Conservation (phyloP, 2,888 invertebrate species). For the Aphodius granarius region DNA sequence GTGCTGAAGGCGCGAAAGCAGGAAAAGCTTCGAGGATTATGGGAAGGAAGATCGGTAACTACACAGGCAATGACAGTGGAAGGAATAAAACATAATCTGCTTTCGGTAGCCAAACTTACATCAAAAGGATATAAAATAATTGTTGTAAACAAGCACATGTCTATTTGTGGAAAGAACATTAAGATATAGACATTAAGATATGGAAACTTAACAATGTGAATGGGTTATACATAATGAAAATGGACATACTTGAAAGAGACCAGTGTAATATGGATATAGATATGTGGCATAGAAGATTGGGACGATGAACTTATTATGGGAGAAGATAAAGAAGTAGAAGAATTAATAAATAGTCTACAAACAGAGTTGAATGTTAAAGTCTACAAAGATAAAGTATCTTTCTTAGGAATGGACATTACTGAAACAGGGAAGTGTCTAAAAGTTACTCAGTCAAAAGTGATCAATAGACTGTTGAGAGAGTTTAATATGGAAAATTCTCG, state of each 20-base stretch:
- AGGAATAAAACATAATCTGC: slow-evolving; percentile 1
- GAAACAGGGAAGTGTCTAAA: neutral
- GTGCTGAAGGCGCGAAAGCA: slow-evolving; percentile 4
- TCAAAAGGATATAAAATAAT: slow-evolving; percentile 4
- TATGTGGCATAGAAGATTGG: slow-evolving; percentile 12
- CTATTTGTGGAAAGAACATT: slow-evolving; percentile 3
- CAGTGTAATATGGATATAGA: neutral
- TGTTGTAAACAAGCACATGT: neutral
- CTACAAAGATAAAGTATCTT: slow-evolving; percentile 11
- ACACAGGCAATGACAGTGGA: neutral
- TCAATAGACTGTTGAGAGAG: slow-evolving; percentile 1
- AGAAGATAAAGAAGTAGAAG: neutral
- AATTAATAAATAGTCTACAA: neutral
- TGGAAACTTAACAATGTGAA: slow-evolving; percentile 1
- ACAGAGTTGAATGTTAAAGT: slow-evolving; percentile 12
- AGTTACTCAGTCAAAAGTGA: slow-evolving; percentile 10
- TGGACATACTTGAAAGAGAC: neutral
- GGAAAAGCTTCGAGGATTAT: neutral
- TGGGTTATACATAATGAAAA: slow-evolving; percentile 2
- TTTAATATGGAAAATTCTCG: slow-evolving; percentile 14
- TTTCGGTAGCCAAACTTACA: neutral
- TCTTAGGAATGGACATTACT: neutral
- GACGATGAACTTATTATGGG: slow-evolving; percentile 3
- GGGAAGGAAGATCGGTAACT: neutral
- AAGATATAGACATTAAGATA: too few relatives aligned